Percentiles rank a stretch among this genome's conserved stretches.
phyloP scores from a whole-genome alignment of 2,888 invertebrate genomes.

The Mythimna albipuncta region DNA sequence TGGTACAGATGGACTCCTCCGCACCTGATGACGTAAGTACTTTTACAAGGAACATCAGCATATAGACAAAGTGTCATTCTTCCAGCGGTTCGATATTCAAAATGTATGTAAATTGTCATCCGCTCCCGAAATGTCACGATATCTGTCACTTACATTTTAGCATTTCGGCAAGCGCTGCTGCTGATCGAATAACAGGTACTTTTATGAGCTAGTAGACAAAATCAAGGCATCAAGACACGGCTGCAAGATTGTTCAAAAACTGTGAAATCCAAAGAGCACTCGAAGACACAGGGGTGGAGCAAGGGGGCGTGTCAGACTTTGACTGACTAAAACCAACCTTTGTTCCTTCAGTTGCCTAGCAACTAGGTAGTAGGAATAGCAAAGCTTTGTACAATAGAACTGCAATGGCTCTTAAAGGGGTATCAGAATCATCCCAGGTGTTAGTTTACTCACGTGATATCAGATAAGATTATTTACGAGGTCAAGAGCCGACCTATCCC shows the following conservation, averaged over 20 bases:
- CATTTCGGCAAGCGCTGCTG: too few species aligned
- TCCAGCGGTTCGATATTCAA: neutral
- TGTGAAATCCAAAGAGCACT: neutral
- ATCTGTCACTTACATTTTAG: too few species aligned
- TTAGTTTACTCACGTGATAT: constrained; percentile 16
- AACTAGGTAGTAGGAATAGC: neutral
- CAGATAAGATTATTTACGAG: constrained; percentile 33
- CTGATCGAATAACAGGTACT: too few species aligned
- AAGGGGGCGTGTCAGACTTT: too few species aligned
- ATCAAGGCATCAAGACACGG: too few species aligned
- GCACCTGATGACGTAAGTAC: constrained; percentile 83
- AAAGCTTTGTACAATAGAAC: neutral
- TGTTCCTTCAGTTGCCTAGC: too few species aligned
- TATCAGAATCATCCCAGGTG: neutral
- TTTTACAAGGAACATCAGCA: neutral
- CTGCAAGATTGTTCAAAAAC: too few species aligned
- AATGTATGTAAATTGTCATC: too few species aligned
- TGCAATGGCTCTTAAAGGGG: neutral
- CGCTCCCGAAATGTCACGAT: too few species aligned
- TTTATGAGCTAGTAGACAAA: too few species aligned
- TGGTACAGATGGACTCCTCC: constrained; percentile 83
- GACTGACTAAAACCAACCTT: too few species aligned
- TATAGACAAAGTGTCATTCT: neutral
- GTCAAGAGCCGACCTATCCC: neutral
- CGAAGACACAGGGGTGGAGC: neutral